Conservation (phyloP, 2,888 invertebrate genomes). For the Nephrotoma flavescens region DNA sequence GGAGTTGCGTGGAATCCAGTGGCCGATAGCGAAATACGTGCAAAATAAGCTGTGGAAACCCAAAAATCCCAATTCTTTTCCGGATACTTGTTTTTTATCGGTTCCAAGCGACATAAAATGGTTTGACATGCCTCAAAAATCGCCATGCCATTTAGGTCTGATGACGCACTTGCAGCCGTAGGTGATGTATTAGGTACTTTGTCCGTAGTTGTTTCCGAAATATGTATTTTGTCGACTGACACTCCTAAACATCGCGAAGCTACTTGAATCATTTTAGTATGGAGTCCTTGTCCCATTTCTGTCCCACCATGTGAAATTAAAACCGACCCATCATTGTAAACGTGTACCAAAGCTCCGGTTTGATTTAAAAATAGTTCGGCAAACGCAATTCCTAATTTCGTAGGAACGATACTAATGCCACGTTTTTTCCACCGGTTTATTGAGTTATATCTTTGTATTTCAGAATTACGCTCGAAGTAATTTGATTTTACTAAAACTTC, state of each 20-base stretch:
- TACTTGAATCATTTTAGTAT: conserved; percentile 91
- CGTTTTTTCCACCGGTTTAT: conserved; percentile 74
- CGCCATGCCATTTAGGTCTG: conserved; percentile 87
- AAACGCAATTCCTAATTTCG: conserved; percentile 75
- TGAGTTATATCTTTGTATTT: conserved; percentile 56
- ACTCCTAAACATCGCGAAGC: conserved; percentile 60
- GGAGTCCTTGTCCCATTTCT: conserved; percentile 94
- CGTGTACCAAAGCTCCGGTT: conserved; percentile 70
- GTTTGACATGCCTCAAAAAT: conserved; percentile 67
- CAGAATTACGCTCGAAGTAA: conserved; percentile 39
- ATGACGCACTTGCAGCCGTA: conserved; percentile 77
- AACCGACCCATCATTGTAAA: conserved; percentile 83
- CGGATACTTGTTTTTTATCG: conserved; percentile 59
- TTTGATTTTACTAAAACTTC: conserved; percentile 58
- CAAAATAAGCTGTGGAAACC: conserved; percentile 61
- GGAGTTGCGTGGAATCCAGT: conserved; percentile 72
- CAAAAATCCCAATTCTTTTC: conserved; percentile 71
- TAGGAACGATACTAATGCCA: conserved; percentile 67
- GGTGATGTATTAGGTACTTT: conserved; percentile 85
- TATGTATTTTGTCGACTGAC: conserved; percentile 57
- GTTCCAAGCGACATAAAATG: conserved; percentile 55
- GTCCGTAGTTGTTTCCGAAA: conserved; percentile 72
- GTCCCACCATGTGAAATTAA: conserved; percentile 82
- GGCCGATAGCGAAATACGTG: conserved; percentile 64
- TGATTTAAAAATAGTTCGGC: conserved; percentile 64